A percentile compares a stretch with the other conserved stretches of the same genome.
Conservation (phyloP, 2,113 vertebrate species). For the Channa maculata region DNA sequence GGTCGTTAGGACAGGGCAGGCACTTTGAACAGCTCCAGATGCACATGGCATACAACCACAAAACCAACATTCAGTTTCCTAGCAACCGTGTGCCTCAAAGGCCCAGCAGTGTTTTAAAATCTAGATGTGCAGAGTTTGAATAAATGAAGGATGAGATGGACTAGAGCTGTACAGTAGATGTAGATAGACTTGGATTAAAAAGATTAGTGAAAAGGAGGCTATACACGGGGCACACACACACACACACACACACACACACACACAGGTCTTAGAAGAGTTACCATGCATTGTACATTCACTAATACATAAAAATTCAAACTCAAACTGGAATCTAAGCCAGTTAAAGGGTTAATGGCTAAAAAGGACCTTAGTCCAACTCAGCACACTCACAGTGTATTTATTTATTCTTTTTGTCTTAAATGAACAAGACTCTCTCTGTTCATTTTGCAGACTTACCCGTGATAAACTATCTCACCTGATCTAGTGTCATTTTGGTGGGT, state of each 20-base stretch:
- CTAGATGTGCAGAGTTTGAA: conserved; percentile 37
- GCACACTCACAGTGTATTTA: not conserved
- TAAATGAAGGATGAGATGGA: conserved; percentile 36
- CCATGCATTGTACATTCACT: not conserved
- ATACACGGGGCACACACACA: not conserved
- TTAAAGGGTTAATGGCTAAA: not conserved
- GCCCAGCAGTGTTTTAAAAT: conserved; percentile 62
- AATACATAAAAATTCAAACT: not conserved
- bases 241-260: conserved; percentile 14
- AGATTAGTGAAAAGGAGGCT: conserved; percentile 4
- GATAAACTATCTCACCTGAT: conserved; percentile 65
- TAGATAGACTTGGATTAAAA: conserved; percentile 3
- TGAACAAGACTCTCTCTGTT: not conserved
- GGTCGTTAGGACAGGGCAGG: conserved; percentile 52
- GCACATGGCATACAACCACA: conserved; percentile 41
- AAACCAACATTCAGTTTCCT: conserved; percentile 73
- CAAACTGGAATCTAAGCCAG: not conserved
- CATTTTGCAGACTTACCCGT: not conserved
- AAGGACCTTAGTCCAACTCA: not conserved
- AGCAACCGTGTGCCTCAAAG: conserved; percentile 75
- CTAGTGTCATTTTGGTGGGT: conserved; percentile 68
- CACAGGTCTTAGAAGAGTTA: not conserved
- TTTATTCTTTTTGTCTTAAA: not conserved
- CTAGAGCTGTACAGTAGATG: not conserved
- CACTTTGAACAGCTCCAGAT: conserved; percentile 66